Evolutionary conservation across 2,888 invertebrate genomes (phyloP), one percentile per base, ranked within the genome.

Genomic region (Metopia argyrocephala): DNA sequence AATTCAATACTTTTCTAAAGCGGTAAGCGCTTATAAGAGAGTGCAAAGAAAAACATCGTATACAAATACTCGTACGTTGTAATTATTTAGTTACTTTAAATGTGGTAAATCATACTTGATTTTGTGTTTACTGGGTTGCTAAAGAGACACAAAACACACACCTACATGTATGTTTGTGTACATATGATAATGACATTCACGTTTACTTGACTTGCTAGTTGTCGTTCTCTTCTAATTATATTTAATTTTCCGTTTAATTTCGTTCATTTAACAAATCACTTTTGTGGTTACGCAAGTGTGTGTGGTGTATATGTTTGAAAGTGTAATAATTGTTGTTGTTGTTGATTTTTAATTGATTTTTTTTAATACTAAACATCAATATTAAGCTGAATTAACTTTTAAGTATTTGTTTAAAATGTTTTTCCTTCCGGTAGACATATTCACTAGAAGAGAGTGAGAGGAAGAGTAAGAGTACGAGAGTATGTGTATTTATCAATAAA

Each of bases 381-480:
- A 68, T 48, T 66, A 50, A 71, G 62, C 73, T 80, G 68, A 80
- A 76, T 80, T 80, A 80, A 76, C 80, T 76, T 76, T 57, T n/a
- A n/a, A n/a, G n/a, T n/a, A 70, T 56, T 80, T 80, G 80, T 73
- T 73, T 68, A 57, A 74, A 65, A 73, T 73, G 52, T 62, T 45
- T 73, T 80, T 80, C 79, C 76, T 79, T 76, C 68, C 76, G 68
- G 38, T 52, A 38, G 38, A 0, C 31, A 31, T 31, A 31, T 31
- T 31, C 38, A 38, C 3, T 12, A 38, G 12, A 38, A 38, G 0
- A 38, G 38, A 38, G 31, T 7, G 31, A 31, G 28, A n/a, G n/a
- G n/a, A 12, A 31, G 31, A 31, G 12, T 31, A 12, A 31, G 31
- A 6, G 31, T 31, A 9, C 1, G 31, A 9, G 1, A 6, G 28